Conservation (phyloP, 1,140 invertebrate genomes). For the Drosophila pandora region DNA sequence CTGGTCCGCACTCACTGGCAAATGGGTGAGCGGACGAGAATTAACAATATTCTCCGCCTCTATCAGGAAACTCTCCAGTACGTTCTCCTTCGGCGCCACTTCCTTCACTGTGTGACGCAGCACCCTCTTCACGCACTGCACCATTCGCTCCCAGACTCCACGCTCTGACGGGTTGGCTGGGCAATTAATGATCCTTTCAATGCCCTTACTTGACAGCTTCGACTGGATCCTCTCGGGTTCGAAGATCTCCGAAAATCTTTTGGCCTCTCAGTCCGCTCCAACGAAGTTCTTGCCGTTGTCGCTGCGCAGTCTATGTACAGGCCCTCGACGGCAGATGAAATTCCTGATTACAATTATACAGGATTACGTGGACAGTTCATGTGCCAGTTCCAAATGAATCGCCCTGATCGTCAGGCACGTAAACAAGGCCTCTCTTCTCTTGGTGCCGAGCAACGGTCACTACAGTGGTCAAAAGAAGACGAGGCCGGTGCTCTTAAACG, state of each 20-base stretch:
- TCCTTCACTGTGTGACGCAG: slow-evolving; percentile 1
- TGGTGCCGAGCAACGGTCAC: slow-evolving; percentile 6
- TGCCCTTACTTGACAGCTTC: background rate
- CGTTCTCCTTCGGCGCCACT: no score
- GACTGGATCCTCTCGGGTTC: slow-evolving; percentile 8
- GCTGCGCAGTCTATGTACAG: no score
- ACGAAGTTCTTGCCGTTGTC: no score
- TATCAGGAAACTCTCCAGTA: slow-evolving; percentile 16
- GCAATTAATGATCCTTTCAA: slow-evolving; percentile 13
- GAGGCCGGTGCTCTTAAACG: slow-evolving; percentile 3
- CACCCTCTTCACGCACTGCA: background rate
- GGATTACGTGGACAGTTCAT: no score
- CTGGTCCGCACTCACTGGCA: slow-evolving; percentile 7
- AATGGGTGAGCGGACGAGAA: slow-evolving; percentile 9
- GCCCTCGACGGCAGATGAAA: no score
- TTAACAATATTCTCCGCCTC: slow-evolving; percentile 28
- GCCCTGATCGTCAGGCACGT: background rate
- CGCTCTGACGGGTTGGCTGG: slow-evolving; percentile 5
- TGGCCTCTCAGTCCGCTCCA: no score
- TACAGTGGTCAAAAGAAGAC: background rate
- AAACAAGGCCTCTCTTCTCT: slow-evolving; percentile 5
- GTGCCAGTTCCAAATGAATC: no score
- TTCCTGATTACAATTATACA: no score
- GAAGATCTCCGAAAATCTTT: slow-evolving; percentile 1
- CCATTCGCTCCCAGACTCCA: slow-evolving; percentile 8